Evolutionary conservation across 1,140 invertebrate species (phyloP).

Genomic region (Ceratosolen fusciceps): DNA sequence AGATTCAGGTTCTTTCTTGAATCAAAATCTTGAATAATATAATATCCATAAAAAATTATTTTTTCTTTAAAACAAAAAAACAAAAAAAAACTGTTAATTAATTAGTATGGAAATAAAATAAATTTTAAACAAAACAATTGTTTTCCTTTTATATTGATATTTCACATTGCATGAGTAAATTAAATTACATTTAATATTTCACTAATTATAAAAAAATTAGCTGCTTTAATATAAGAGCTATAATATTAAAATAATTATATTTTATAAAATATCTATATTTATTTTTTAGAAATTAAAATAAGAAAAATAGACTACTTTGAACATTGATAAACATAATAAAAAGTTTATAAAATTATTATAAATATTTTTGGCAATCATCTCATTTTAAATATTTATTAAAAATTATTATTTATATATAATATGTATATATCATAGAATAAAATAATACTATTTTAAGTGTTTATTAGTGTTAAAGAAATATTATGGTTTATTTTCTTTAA

Average conservation of each 20-base stretch:
- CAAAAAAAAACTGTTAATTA: not conserved
- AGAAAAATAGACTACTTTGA: not conserved
- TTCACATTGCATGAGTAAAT: not conserved
- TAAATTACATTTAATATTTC: not conserved
- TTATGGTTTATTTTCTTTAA: not conserved
- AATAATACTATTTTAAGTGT: not conserved
- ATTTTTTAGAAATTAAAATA: not conserved
- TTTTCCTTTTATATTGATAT: not conserved
- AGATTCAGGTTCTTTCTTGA: not conserved
- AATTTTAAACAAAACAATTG: not conserved
- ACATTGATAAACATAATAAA: not conserved
- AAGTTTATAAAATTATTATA: not conserved
- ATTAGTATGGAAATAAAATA: not conserved
- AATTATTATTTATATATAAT: not conserved
- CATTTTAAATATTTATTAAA: not conserved
- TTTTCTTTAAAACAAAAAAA: constrained; percentile 1
- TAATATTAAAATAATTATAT: not conserved
- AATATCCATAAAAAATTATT: not conserved
- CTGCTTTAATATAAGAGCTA: not conserved
- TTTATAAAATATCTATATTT: not conserved
- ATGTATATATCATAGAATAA: not conserved
- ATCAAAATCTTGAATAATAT: constrained; percentile 2
- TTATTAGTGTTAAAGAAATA: not conserved
- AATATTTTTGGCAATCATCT: not conserved
- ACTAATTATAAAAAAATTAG: not conserved